Conservation (phyloP, 1,140 invertebrate genomes). For the Wiebesia pumilae region DNA sequence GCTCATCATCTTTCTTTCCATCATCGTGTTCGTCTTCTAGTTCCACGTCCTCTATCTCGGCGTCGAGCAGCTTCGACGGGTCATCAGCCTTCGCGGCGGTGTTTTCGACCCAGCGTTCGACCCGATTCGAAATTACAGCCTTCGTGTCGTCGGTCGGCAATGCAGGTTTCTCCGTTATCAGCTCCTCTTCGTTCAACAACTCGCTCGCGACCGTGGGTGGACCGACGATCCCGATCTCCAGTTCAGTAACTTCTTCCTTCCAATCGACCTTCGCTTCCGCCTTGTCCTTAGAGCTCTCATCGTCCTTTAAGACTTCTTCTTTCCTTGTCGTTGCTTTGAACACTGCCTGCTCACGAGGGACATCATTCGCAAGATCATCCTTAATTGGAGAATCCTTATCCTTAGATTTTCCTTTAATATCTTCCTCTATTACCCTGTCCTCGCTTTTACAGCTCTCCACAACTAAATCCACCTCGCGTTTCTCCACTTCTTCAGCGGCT, state of each 20-base stretch:
- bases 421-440: not conserved
- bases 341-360: not conserved
- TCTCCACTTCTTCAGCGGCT: not conserved
- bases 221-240: slow-evolving; percentile 62
- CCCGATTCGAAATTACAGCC: slow-evolving; percentile 59
- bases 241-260: slow-evolving; percentile 7
- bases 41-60: slow-evolving; percentile 52
- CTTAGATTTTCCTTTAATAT: not conserved
- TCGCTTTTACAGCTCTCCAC: not conserved
- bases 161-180: slow-evolving; percentile 57
- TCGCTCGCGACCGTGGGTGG: slow-evolving; percentile 62
- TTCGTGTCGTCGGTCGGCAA: slow-evolving; percentile 61
- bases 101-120: slow-evolving; percentile 68
- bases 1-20: slow-evolving; percentile 28
- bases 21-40: slow-evolving; percentile 45
- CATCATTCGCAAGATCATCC: not conserved
- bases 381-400: not conserved
- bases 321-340: not conserved
- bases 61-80: not conserved
- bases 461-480: not conserved
- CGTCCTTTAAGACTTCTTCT: not conserved
- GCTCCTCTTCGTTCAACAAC: slow-evolving; percentile 64
- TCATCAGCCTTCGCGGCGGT: slow-evolving; percentile 55
- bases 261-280: too few species aligned
- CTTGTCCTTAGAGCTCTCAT: not conserved